Evolutionary conservation across 1,140 invertebrate genomes (phyloP).

Genomic region (Contarinia nasturtii): DNA sequence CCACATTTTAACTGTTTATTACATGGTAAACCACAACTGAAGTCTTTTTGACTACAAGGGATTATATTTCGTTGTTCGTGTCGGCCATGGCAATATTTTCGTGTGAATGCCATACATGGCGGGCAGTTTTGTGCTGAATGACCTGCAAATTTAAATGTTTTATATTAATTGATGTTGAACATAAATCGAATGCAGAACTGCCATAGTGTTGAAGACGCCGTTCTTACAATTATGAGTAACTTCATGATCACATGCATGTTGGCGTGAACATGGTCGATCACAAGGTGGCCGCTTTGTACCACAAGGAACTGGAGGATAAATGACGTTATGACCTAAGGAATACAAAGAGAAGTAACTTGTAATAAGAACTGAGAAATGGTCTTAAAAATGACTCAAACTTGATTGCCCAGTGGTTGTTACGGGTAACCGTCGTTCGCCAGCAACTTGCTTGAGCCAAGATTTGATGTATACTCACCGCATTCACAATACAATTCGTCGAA

Average conservation of each 20-base stretch:
- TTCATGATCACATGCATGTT: conserved; percentile 63
- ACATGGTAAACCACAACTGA: conserved; percentile 81
- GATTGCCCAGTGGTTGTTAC: too few species aligned
- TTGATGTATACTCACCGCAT: conserved; percentile 73
- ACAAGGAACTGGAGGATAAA: conserved; percentile 80
- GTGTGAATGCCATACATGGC: conserved; percentile 79
- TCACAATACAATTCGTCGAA: conserved; percentile 86
- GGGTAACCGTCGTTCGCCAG: too few species aligned
- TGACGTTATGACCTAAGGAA: too few species aligned
- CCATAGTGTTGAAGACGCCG: too few species aligned
- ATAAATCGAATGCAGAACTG: too few species aligned
- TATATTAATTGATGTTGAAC: not conserved
- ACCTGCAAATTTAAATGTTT: conserved; percentile 22
- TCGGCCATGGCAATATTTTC: conserved; percentile 71
- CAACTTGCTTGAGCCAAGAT: too few species aligned
- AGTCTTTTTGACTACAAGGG: conserved; percentile 68
- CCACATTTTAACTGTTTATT: conserved; percentile 55
- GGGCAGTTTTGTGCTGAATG: conserved; percentile 49
- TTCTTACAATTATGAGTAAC: conserved; percentile 46
- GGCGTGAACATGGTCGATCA: conserved; percentile 49
- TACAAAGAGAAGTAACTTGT: too few species aligned
- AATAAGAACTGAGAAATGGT: too few species aligned
- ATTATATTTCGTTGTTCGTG: conserved; percentile 81
- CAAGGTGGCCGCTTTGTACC: conserved; percentile 71
- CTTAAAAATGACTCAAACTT: too few species aligned